Evolutionary conservation across 2,888 invertebrate genomes (phyloP).

Genomic region (Theretra japonica): DNA sequence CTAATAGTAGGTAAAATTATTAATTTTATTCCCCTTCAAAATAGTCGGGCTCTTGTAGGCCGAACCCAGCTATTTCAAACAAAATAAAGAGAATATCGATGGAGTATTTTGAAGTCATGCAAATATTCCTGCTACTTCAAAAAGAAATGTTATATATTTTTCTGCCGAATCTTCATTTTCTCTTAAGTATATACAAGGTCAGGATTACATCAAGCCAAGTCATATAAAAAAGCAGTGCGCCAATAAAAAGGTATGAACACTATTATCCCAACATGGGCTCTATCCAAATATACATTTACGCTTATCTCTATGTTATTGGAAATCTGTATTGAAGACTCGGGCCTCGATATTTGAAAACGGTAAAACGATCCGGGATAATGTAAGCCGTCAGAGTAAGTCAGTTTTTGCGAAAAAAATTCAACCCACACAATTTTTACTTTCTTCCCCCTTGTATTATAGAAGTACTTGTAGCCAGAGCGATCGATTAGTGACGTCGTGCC

Average conservation of each 20-base stretch:
- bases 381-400: constrained; percentile 28
- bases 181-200: too few relatives aligned
- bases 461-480: background rate
- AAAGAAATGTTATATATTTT: too few relatives aligned
- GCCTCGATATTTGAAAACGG: constrained; percentile 23
- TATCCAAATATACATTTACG: background rate
- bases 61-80: too few relatives aligned
- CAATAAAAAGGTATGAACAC: constrained; percentile 8
- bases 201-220: background rate
- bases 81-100: too few relatives aligned
- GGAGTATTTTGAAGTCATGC: too few relatives aligned
- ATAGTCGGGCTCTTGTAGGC: too few relatives aligned
- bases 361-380: constrained; percentile 32
- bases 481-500: background rate
- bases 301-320: constrained; percentile 24
- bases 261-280: background rate
- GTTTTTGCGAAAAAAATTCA: background rate
- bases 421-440: background rate
- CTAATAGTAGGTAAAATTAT: too few relatives aligned
- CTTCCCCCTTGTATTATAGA: background rate
- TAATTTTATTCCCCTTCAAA: too few relatives aligned
- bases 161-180: too few relatives aligned
- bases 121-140: too few relatives aligned
- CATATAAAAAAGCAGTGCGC: background rate
- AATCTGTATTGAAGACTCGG: constrained; percentile 7